Evolutionary conservation across 2,888 invertebrate genomes (phyloP), one percentile per base, ranked within the genome.

Genomic region (Eudasyphora cyanicolor): DNA sequence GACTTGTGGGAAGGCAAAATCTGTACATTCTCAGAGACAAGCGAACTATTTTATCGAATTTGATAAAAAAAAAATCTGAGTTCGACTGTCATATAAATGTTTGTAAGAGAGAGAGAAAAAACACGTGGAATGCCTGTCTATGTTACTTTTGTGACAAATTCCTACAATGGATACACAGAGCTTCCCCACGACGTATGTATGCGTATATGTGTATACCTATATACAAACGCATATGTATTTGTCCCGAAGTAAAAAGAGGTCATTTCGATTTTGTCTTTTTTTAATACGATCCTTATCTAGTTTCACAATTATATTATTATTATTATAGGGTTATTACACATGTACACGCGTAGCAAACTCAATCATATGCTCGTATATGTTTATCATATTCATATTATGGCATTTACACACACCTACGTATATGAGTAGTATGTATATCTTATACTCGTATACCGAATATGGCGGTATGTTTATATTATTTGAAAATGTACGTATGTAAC

Each of bases 241-340:
- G 24, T 38, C n/a, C 7, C 24, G 21, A 57, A 35, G 24, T 6
- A 67, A 67, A 67, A 67, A 42, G 42, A 67, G 67, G 67, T 67
- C 67, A 67, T 67, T 64, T 19, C 64, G 19, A 24, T 21, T 42
- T 10, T 67, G 14, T 67, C 64, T 35, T 10, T 0, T 38, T 67
- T 67, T 45, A 8, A 21, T 42, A 42, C 21, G 42, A 67, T 67
- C 24, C 21, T 67, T 67, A 67, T 67, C 67, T 67, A 67, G 12
- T 3, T 67, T 38, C 38, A 21, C 38, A 21, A 5, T 60, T 45
- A 12, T 45, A 14, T 45, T 45, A 14, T 57, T 57, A 24, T 57
- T 67, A 67, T 67, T 67, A 67, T 67, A 21, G 67, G 21, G 67
- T 38, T 67, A 67, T 27, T 38, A 79, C 64, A 64, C 2, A 14